Evolutionary conservation across 2,797 vertebrate genomes (phyloP), one percentile per base, ranked within the genome.

Genomic region (Chromis chromis): DNA sequence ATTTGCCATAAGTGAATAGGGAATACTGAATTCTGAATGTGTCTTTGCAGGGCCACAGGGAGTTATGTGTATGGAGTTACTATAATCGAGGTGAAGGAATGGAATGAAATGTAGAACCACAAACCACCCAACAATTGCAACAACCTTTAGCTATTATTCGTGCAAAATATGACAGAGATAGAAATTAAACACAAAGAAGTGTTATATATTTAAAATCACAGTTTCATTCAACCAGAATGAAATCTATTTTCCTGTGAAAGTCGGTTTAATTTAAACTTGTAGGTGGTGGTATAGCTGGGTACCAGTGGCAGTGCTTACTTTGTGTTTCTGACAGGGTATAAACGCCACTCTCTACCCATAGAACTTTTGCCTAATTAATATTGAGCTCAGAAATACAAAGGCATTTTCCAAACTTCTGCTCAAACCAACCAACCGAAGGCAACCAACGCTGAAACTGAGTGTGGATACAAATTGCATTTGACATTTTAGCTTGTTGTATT

Each of bases 1-100:
- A 69, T 64, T 54, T 78, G 72, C 21, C 16, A 8, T 39, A 56
- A 52, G 36, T 64, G 14, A 72, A 16, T 40, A 70, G 11, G 16
- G 24, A 28, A 11, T 7, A 39, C n/a, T 77, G 49, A 25, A 73
- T 55, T 73, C 24, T 59, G 31, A 31, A 74, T 64, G 7, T 28
- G 13, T 65, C n/a, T 71, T 68, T 25, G 24, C 6, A 70, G 6
- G 60, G 16, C 25, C 24, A 39, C 31, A 11, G 21, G 46, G 16
- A 53, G 1, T 57, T 24, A 10, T 67, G 25, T 72, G 11, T 9
- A 28, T 4, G 2, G n/a, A 67, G 21, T 13, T 10, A 21, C 11
- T 55, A 53, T 44, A 3, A 12, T 62, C 16, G n/a, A 56, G 21
- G 1, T 65, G 17, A 62, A 11, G 17, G 55, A 44, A 22, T 28